Evolutionary conservation across 2,888 invertebrate species (phyloP), one percentile per base, ranked within the genome.

Genomic region (Torymus tubicola): DNA sequence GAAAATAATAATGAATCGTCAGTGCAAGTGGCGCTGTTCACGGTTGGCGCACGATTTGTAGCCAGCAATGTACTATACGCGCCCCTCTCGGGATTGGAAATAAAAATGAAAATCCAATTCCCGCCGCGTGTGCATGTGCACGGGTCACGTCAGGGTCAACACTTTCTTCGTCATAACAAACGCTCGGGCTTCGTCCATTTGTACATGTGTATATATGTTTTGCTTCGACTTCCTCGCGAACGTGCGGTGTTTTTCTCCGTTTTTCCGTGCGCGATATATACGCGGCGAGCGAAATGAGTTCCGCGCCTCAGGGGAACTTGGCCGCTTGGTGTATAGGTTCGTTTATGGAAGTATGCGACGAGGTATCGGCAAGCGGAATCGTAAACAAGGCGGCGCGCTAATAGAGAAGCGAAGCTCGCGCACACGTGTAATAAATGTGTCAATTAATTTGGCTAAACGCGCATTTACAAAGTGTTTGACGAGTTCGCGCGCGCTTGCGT

Each of bases 1-100:
- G 80, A 80, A 75, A 84, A 83, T 84, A 84, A 82, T 84, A 84
- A 82, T 77, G 82, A 79, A 82, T 82, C 80, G 82, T 42, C 77
- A 80, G 68, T 70, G 72, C 75, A 73, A 75, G 75, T 76, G 74
- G 81, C 77, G 80, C 64, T 75, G 18, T 21, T 60, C 8, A 42
- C 42, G 42, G 42, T 42, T 42, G 10, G 63, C 18, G 18, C 52
- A 42, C 61, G 64, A 42, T 42, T 42, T 21, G 18, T 50, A n/a
- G 18, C 24, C 3, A 60, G 1, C 10, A 21, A 57, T 24, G 61
- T 8, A 63, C 67, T 5, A 42, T 42, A 52, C 76, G 57, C 71
- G 73, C 55, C 24, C 52, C 60, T 63, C 16, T 12, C 42, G 42
- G 8, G 42, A 42, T 0, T 8, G 8, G 10, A 42, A 14, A 24